Evolutionary conservation across 2,113 vertebrate genomes (phyloP).

Genomic region (Aspidoscelis tigris): DNA sequence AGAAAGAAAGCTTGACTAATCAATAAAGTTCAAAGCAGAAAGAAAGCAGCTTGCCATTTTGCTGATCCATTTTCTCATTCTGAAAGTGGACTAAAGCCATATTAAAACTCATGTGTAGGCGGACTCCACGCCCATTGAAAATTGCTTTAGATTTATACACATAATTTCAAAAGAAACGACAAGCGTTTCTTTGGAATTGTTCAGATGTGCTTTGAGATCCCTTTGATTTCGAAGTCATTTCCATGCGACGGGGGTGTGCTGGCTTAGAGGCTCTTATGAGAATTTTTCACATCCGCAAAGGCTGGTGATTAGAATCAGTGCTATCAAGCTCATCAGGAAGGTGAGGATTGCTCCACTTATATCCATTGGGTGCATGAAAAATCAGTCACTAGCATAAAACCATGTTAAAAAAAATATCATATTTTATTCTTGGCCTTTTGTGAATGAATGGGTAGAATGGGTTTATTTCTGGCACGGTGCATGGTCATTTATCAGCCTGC

Average conservation of each 20-base stretch:
- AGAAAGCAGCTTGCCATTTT: no score
- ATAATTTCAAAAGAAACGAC: background rate
- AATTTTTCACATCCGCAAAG: background rate
- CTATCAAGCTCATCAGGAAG: accelerated
- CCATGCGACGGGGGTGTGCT: accelerated
- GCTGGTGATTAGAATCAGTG: background rate
- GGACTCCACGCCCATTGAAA: background rate
- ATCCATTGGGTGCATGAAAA: background rate
- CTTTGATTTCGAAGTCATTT: background rate
- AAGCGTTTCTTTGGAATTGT: background rate
- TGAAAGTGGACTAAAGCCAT: no score
- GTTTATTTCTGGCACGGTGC: background rate
- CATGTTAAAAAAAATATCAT: background rate
- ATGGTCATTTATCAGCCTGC: background rate
- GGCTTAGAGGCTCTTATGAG: background rate
- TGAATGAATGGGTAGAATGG: background rate
- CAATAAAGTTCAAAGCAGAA: no score
- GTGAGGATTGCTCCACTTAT: background rate
- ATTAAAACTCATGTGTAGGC: background rate
- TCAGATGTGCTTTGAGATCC: background rate
- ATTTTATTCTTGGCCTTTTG: background rate
- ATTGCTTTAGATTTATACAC: background rate
- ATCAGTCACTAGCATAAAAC: slow-evolving; percentile 6
- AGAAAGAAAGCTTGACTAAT: no score
- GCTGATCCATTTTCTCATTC: no score